Conservation (phyloP, 2,888 invertebrate species). For the Saturnia japonica region DNA sequence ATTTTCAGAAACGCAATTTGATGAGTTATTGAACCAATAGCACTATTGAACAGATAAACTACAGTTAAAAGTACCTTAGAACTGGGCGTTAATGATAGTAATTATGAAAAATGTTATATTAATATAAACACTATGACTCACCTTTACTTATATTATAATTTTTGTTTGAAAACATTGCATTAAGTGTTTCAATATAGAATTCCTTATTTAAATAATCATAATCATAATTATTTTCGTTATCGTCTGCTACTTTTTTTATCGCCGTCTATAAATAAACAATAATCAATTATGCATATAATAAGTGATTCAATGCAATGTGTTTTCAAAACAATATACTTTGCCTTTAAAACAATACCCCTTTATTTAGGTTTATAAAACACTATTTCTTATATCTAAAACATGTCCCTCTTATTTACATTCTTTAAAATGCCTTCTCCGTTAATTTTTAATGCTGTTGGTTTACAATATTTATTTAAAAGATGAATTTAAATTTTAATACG, state of each 20-base stretch:
- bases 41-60: too few species aligned
- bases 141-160: conserved; percentile 22
- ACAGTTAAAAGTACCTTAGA: too few species aligned
- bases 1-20: too few species aligned
- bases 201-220: conserved; percentile 16
- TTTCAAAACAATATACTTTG: background rate
- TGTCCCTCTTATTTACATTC: background rate
- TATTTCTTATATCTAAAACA: background rate
- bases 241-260: background rate
- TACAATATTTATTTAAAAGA: background rate
- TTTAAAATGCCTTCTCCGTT: background rate
- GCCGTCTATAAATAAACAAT: background rate
- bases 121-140: conserved; percentile 22
- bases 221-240: conserved; percentile 8
- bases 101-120: background rate
- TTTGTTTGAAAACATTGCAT: background rate
- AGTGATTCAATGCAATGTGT: background rate
- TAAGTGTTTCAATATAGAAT: conserved; percentile 13
- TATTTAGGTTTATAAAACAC: background rate
- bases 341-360: background rate
- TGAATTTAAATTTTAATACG: background rate
- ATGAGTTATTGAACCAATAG: too few species aligned
- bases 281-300: background rate
- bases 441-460: background rate
- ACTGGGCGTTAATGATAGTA: background rate